Evolutionary conservation across 2,888 invertebrate genomes (phyloP), one percentile per base, ranked within the genome.

Genomic region (Brachyptera putata): DNA sequence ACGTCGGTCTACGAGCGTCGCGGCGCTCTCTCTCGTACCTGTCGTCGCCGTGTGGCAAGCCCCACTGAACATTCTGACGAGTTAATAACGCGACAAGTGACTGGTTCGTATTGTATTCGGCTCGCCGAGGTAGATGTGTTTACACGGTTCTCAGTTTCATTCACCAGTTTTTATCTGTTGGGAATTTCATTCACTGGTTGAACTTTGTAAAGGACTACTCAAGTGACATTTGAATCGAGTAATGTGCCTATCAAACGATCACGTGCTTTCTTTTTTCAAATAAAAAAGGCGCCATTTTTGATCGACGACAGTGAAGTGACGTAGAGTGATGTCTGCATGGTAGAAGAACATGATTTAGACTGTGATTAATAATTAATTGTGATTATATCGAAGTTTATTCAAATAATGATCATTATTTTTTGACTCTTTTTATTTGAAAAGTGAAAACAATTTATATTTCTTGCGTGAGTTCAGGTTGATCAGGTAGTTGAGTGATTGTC

Each of bases 31-130:
- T 25, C 21, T 26, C 34, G 50, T 56, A 56, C 36, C 43, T 21
- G 24, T 22, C 39, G 56, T 39, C 56, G 39, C 56, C n/a, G n/a
- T n/a, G 57, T 13, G 57, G 43, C 60, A 58, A 49, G 58, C 60
- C 34, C 24, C 56, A 39, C 21, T 16, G 16, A 21, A 49, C 18
- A 41, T 39, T 26, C 25, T 39, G 26, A 25, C 21, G 18, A 25
- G 4, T 39, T 22, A 43, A 26, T 39, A 16, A 37, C 21, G 21
- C 3, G 11, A 34, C 34, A 34, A 34, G 34, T 34, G 34, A 34
- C 34, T 34, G 34, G 11, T 9, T 34, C 34, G 34, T 34, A 34
- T 34, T 34, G 34, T 34, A 34, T 34, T 34, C 34, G 13, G 13
- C 34, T 34, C 34, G 34, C 34, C 34, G 11, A n/a, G n/a, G n/a